A percentile compares a stretch with the other conserved stretches of the same genome.
phyloP scores from a whole-genome alignment of 2,888 invertebrate genomes.

The Aromia moschata region DNA sequence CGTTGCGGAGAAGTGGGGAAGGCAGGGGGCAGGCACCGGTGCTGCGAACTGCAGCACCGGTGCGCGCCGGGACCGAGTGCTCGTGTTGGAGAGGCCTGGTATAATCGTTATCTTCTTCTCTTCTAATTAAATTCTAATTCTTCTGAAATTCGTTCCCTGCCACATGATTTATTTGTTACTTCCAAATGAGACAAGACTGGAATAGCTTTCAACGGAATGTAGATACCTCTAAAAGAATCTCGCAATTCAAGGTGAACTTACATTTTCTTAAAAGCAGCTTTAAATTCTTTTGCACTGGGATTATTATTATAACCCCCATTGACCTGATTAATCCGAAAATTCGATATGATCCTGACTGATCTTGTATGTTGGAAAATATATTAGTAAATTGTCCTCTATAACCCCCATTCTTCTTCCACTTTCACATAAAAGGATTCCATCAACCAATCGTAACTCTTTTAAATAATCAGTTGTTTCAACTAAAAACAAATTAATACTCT shows the following conservation, averaged over 20 bases:
- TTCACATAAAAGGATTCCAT: not conserved
- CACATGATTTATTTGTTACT: too few species aligned
- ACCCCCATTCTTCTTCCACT: not conserved
- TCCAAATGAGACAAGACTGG: not conserved
- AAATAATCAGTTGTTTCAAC: slow-evolving; percentile 6
- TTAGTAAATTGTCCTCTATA: not conserved
- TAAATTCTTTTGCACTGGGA: too few species aligned
- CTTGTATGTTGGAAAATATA: too few species aligned
- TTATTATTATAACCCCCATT: slow-evolving; percentile 6
- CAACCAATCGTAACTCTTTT: not conserved
- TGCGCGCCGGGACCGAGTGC: too few species aligned
- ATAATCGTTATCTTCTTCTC: not conserved
- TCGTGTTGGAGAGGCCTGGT: too few species aligned
- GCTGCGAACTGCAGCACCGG: too few species aligned
- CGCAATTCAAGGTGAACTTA: not conserved
- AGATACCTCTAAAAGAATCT: too few species aligned
- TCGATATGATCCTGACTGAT: not conserved
- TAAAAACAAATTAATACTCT: not conserved
- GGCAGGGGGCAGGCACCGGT: too few species aligned
- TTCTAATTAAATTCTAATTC: not conserved
- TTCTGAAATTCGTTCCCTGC: too few species aligned
- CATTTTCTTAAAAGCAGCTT: slow-evolving; percentile 1
- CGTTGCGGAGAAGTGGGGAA: too few species aligned
- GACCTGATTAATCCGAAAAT: slow-evolving; percentile 1
- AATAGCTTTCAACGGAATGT: not conserved